Evolutionary conservation across 2,797 vertebrate genomes (phyloP).

Genomic region (Glossophaga mutica): DNA sequence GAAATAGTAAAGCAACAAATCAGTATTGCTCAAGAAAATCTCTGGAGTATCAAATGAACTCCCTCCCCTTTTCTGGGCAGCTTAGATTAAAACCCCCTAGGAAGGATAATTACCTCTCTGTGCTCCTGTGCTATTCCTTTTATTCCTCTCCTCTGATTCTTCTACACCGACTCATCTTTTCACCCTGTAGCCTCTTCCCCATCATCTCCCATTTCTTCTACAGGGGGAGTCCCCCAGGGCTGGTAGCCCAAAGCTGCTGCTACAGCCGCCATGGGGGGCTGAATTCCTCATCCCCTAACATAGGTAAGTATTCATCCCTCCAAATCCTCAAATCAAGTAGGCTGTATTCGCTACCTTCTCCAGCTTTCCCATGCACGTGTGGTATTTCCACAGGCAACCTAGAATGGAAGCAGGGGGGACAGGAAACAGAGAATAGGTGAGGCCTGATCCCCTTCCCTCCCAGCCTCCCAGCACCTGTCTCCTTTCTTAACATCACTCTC

Average conservation of each 20-base stretch:
- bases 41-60: background rate
- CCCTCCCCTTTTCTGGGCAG: background rate
- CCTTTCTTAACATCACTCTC: background rate
- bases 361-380: conserved; percentile 27
- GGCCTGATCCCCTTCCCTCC: background rate
- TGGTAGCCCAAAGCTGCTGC: conserved; percentile 72
- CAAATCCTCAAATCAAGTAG: background rate
- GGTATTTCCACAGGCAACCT: conserved; percentile 68
- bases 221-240: conserved; percentile 62
- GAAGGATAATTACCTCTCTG: background rate
- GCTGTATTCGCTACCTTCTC: background rate
- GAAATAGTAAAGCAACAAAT: background rate
- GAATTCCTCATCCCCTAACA: background rate
- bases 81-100: background rate
- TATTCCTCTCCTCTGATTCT: background rate
- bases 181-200: conserved; percentile 58
- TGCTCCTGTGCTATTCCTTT: conserved; percentile 5
- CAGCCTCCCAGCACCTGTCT: background rate
- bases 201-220: conserved; percentile 66
- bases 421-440: conserved; percentile 65
- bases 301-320: conserved; percentile 49
- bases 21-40: background rate
- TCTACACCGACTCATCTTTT: conserved; percentile 24
- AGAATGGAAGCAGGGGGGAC: conserved; percentile 47
- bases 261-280: conserved; percentile 73